These are phyloP conservation scores for Apoda limacodes DNA, from an alignment of 2,888 invertebrate species.

Conservation along the genomic window DNA sequence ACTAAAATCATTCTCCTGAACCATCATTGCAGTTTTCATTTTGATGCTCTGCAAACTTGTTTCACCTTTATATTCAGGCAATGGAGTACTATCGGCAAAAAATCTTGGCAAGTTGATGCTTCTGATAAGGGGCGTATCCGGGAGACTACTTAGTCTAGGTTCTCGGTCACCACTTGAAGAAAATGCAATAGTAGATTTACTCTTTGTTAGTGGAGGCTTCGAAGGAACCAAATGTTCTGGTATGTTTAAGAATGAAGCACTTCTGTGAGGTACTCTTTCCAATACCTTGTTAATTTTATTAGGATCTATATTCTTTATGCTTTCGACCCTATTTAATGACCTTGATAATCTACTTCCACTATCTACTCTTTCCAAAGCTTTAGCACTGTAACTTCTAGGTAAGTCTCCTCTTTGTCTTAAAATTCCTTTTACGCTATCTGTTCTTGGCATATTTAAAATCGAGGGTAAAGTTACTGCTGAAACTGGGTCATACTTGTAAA, in stretches of 20 bases:
- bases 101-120: slow-evolving; percentile 59
- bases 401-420: slow-evolving; percentile 35
- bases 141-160: slow-evolving; percentile 45
- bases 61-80: slow-evolving; percentile 53
- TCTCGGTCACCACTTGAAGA: slow-evolving; percentile 37
- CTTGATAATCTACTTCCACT: slow-evolving; percentile 34
- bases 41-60: slow-evolving; percentile 58
- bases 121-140: slow-evolving; percentile 61
- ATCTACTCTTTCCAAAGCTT: slow-evolving; percentile 45
- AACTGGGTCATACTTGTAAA: slow-evolving; percentile 54
- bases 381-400: slow-evolving; percentile 49
- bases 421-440: slow-evolving; percentile 57
- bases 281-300: slow-evolving; percentile 51
- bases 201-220: slow-evolving; percentile 51
- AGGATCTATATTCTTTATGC: slow-evolving; percentile 54
- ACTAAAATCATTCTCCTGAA: slow-evolving; percentile 66
- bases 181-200: slow-evolving; percentile 55
- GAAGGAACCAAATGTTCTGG: slow-evolving; percentile 51
- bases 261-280: slow-evolving; percentile 54
- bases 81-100: slow-evolving; percentile 49
- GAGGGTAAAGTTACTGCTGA: slow-evolving; percentile 44
- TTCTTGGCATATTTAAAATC: slow-evolving; percentile 43
- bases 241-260: slow-evolving; percentile 60
- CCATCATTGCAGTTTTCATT: slow-evolving; percentile 62
- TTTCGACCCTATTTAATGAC: slow-evolving; percentile 54